Base-by-base conservation (phyloP, 2,888 invertebrate species). In the Tholera decimalis region DNA sequence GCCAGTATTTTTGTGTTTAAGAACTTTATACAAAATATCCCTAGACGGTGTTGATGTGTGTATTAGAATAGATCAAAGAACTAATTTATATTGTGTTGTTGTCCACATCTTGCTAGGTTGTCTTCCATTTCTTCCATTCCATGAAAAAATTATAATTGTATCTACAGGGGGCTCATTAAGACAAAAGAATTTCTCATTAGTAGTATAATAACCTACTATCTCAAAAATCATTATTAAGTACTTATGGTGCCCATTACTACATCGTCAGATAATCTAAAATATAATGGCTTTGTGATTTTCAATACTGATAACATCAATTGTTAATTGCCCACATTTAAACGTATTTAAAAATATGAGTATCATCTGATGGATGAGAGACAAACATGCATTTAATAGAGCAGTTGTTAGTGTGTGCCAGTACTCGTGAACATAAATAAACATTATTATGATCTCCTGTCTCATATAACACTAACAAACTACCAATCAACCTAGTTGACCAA, bases 401-500 rank as follows among this genome's bases (percentile, higher is more conserved):
- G 13, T 64, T 60, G 47, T 33, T 60, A 58, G 24, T 73, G 44
- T 70, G 55, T 69, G 58, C 49, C 54, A 65, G 39, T 63, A 69
- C 58, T 83, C 78, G 74, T 82, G 70, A 78, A 73, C 66, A 57
- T 73, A 79, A 77, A 82, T 83, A 78, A 79, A 79, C 78, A 70
- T 73, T 63, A 73, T 70, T 64, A 61, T 69, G 65, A 60, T 69
- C 69, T 69, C 43, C 69, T 61, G 62, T 63, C 68, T 37, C 61
- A 64, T 65, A 55, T 64, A 60, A 59, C 71, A 62, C 55, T 65
- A 75, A 78, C 82, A 73, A 76, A 80, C 73, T 74, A 50, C 71
- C 84, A 82, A 85, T 85, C 84, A 84, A 82, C 77, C 79, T 77
- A 69, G 72, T 82, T 80, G 77, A 73, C 81, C 77, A 80, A 76